Evolutionary conservation across 2,113 vertebrate species (phyloP), one percentile per base, ranked within the genome.

Genomic region (Pyrgilauda ruficollis): DNA sequence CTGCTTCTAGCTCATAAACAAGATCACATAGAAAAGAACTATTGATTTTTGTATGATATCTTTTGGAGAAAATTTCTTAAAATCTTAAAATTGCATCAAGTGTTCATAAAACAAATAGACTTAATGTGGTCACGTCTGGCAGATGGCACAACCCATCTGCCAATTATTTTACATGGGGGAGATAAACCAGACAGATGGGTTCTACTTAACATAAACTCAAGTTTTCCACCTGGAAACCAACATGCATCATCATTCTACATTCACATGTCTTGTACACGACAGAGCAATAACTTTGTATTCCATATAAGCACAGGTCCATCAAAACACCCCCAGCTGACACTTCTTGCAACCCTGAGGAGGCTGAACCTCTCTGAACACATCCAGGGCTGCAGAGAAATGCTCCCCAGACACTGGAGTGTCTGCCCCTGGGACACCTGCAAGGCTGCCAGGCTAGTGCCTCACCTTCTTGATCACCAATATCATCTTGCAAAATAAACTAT

Each of bases 1-100:
- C 53, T 87, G 27, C 75, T 88, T 92, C 90, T 77, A 83, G 46
- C 84, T 88, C 78, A 92, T 95, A 91, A 97, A 94, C 63, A 96
- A 88, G 75, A 89, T 73, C 70, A 85, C 72, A 92, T 8, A 75
- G 93, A 68, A 94, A 94, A 91, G 78, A 91, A 83, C 55, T 90
- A 97, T 91, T 0, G 75, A 96, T 94, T 96, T 96, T 94, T 82
- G 69, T 77, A 88, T 59, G 67, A 69, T 93, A 59, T 43, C 41
- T 80, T 91, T 67, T 39, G 64, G 67, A 96, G 43, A 62, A 59
- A 39, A 90, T 90, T 91, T 94, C 79, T 80, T 88, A 90, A 67
- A 91, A 91, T 72, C 79, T 73, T 69, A 86, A 95, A 91, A 93
- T 55, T 77, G 47, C 63, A 91, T 80, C 33, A 76, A 87, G 59